Evolutionary conservation across 2,113 vertebrate species (phyloP).

Genomic region (Sakesphorus luctuosus): DNA sequence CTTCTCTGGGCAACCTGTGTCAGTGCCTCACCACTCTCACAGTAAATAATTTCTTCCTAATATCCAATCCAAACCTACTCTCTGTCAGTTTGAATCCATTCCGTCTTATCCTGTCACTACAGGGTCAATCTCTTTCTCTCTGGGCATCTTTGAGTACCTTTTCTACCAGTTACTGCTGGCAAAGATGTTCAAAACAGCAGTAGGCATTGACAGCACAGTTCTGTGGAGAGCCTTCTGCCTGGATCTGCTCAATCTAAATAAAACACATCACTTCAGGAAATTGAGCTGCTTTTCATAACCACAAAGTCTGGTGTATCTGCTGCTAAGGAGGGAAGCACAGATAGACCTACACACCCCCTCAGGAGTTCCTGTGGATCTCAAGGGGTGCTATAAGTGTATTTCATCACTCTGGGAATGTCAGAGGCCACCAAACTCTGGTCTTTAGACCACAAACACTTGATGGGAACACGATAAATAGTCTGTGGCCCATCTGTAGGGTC

Average conservation of each 20-base stretch:
- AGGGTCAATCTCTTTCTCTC: neutral
- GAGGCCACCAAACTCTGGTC: neutral
- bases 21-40: neutral
- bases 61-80: neutral
- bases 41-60: neutral
- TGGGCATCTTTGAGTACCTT: neutral
- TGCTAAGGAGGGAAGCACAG: neutral
- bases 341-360: neutral
- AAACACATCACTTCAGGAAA: slow-evolving; percentile 6
- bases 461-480: neutral
- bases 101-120: neutral
- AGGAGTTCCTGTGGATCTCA: neutral
- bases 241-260: slow-evolving; percentile 3
- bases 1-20: neutral
- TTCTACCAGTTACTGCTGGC: neutral
- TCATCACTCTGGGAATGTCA: neutral
- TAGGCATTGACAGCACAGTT: neutral
- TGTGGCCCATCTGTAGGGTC: neutral
- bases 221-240: neutral
- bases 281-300: neutral
- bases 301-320: neutral
- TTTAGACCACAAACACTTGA: slow-evolving; percentile 1
- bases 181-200: neutral
- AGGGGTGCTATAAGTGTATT: neutral
- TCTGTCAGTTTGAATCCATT: too few relatives aligned